Conservation (phyloP, 2,113 vertebrate species). For the Bambusicola thoracicus region DNA sequence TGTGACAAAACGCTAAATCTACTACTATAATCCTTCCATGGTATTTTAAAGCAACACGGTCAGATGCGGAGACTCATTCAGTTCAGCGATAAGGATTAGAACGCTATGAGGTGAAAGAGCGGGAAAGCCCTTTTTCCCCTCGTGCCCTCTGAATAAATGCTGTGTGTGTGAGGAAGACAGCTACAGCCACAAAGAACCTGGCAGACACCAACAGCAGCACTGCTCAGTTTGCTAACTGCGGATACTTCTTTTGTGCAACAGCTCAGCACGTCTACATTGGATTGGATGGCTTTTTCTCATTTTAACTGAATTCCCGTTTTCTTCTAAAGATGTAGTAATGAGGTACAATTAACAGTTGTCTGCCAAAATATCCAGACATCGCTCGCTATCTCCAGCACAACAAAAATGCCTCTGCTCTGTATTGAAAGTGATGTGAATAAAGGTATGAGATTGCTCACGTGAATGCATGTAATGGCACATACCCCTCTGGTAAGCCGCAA, state of each 20-base stretch:
- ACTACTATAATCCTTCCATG: background rate
- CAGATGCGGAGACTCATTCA: background rate
- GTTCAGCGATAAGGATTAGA: constrained; percentile 15
- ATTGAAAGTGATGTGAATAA: background rate
- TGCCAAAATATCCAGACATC: background rate
- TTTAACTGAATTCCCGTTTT: background rate
- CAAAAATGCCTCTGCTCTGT: background rate
- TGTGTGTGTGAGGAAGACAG: background rate
- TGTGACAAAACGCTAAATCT: background rate
- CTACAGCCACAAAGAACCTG: background rate
- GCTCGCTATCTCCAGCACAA: background rate
- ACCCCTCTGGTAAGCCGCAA: background rate
- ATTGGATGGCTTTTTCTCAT: background rate
- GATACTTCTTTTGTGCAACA: background rate
- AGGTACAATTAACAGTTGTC: background rate
- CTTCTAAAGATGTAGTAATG: background rate
- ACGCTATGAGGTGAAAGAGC: constrained; percentile 25
- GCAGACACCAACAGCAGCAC: background rate
- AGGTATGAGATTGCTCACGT: background rate
- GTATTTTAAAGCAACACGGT: background rate
- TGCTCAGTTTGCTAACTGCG: background rate
- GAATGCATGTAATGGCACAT: background rate
- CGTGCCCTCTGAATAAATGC: background rate
- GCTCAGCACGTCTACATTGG: background rate
- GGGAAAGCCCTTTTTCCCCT: constrained; percentile 19